phyloP scores from a whole-genome alignment of 2,888 invertebrate genomes.

The Hemithea aestivaria region DNA sequence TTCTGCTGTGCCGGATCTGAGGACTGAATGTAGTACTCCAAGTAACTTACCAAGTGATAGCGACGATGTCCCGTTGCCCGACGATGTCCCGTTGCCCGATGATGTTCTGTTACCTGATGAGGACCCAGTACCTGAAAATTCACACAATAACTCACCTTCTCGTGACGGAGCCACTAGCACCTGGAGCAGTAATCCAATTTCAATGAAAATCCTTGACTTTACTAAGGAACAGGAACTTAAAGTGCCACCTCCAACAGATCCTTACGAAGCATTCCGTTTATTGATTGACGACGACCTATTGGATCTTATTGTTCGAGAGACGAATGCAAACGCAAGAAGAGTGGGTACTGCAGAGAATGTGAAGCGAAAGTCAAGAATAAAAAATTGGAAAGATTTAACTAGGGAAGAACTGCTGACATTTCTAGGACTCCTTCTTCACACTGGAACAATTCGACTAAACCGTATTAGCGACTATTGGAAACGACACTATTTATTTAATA shows the following conservation, averaged over 20 bases:
- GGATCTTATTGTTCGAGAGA: background rate
- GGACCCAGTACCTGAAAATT: too few species aligned
- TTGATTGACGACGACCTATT: constrained; percentile 24
- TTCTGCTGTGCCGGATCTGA: too few species aligned
- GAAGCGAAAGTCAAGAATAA: background rate
- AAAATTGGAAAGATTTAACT: background rate
- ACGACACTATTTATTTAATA: constrained; percentile 3
- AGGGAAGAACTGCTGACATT: constrained; percentile 4
- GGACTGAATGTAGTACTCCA: too few species aligned
- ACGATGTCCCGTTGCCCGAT: too few species aligned
- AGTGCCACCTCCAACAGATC: constrained; percentile 22
- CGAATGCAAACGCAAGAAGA: constrained; percentile 1
- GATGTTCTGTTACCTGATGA: too few species aligned
- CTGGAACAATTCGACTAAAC: constrained; percentile 4
- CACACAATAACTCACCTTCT: too few species aligned
- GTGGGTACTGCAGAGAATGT: too few species aligned
- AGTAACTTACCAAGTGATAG: too few species aligned
- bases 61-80: too few species aligned
- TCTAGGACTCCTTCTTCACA: constrained; percentile 10
- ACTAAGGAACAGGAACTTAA: constrained; percentile 18
- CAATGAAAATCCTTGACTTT: too few species aligned
- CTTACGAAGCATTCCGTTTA: constrained; percentile 27
- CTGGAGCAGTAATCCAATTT: too few species aligned
- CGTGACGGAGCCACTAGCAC: too few species aligned
- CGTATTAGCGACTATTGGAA: constrained; percentile 10